Base-by-base conservation (phyloP, 1,140 invertebrate species). In the Plutomurus gul region DNA sequence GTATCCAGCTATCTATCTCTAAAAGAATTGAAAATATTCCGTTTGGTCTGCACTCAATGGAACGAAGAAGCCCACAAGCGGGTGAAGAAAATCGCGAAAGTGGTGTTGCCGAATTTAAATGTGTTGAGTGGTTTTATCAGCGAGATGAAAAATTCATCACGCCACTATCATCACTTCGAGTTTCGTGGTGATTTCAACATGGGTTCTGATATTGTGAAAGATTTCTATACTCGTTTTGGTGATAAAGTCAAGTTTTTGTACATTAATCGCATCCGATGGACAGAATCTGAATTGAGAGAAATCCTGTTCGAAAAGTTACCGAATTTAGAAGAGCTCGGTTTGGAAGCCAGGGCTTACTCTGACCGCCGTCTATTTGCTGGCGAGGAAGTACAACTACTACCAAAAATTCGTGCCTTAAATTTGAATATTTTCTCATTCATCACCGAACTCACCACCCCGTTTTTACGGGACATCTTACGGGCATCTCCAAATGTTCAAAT, bases 361-460 rank as follows among this genome's bases (percentile, higher is more conserved):
- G 78, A 79, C 20, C 72, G 78, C 6, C 47, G 78, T 20, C 39
- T 79, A 43, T 79, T 79, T 46, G 27, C 56, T 11, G 65, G 70
- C 11, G 76, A 65, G 22, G 27, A 47, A 78, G 51, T 60, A 3
- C 49, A 77, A 33, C 8, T 51, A 8, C 43, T 79, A 7, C 78
- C 78, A 11, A 79, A 79, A 49, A 79, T 79, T 27, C 49, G 43
- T 36, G 56, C 74, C 33, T 40, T 79, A 6, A 74, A 74, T 36
- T 46, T 79, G 13, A 79, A 79, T 25, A 71, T 79, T 33, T 79
- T 79, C 73, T 75, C 72, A 11, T 65, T 79, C 16, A 75, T 79
- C 43, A 75, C 78, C 1, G 78, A 79, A 37, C 39, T 75, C 51
- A 78, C 77, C 11, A 65, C 77, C 37, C 78, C 72, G 8, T 79